Evolutionary conservation across 2,113 vertebrate genomes (phyloP), one percentile per base, ranked within the genome.

Genomic region (Candoia aspera): DNA sequence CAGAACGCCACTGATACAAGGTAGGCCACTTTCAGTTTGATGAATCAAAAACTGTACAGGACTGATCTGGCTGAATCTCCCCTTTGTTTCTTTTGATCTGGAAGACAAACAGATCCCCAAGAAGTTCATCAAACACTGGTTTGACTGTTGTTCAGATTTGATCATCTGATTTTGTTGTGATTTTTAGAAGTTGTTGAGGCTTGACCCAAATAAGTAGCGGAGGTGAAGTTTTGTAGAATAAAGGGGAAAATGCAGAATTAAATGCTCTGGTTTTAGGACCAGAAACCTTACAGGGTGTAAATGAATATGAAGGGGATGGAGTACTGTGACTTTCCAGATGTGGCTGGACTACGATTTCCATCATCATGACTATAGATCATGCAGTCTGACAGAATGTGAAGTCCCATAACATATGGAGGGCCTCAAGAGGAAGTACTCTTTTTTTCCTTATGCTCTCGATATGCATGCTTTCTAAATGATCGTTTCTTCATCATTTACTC

Each of bases 371-470:
- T 33, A 19, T 23, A 29, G 86, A n/a, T 33, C 21, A 12, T 87
- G 29, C n/a, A 23, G n/a, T 55, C 86, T 87, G 86, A 19, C n/a
- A n/a, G 54, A 29, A 86, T 86, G 6, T 24, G 21, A 57, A 87
- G 19, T 57, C 86, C 85, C 57, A 15, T 6, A 62, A 33, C 19
- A 83, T 24, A 88, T 15, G 37, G 42, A 79, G 9, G 23, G 9
- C 11, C 49, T n/a, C 55, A 24, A 8, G 73, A 42, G 33, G 21
- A 79, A 79, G 17, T 33, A 42, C 33, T 79, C 17, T 17, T 9
- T 19, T 19, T 9, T 33, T 0, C 0, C 0, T 88, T 57, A 12
- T 1, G 21, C 0, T 0, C 84, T 90, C 88, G 46, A 46, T 54
- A 90, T 57, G 73, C 54, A 53, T 86, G 79, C 59, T 83, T 6